Evolutionary conservation across 35 echinoderm and acorn worm species (phyloP), one percentile per base, ranked within the genome.

Genomic region (Apostichopus parvimensis): DNA sequence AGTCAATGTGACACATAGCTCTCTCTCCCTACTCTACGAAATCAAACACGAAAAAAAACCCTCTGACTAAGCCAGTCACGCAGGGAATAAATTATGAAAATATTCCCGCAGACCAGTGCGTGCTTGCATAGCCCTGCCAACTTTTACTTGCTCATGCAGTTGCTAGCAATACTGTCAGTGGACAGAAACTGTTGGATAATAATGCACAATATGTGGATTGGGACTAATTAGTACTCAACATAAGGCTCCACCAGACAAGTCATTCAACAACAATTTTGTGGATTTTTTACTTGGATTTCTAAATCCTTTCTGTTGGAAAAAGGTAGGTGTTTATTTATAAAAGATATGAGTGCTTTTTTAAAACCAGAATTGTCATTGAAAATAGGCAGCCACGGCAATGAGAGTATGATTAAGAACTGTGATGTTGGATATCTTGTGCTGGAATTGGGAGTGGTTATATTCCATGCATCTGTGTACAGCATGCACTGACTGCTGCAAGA

Each of bases 61-160:
- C 79, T 9, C 79, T 82, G 79, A 82, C 79, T 82, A 82, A 82
- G 79, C 45, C 34, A 45, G 34, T 4, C 79, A 82, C 79, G 52
- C 79, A 53, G 79, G 55, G 79, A 82, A 82, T 82, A 82, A 82
- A 82, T 82, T 82, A 82, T 82, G 79, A 82, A 82, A 82, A 82
- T 53, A 53, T 53, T 20, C 26, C 55, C 24, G 34, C 34, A 45
- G 34, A 45, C 34, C 34, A 45, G 34, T 45, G 34, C 34, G 34
- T 45, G 34, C 34, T 45, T 45, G 34, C 34, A 45, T 45, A 45
- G 34, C 34, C 34, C 34, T 45, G 34, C 34, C 34, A 45, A 45
- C 23, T 78, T 26, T 78, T 78, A 21, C 52, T 78, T 78, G 77
- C 6, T 34, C 52, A 34, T 21, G 9, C 26, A 6, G 52, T 10